Evolutionary conservation across 2,113 vertebrate genomes (phyloP).

Genomic region (Chamaetylas fuelleborni): DNA sequence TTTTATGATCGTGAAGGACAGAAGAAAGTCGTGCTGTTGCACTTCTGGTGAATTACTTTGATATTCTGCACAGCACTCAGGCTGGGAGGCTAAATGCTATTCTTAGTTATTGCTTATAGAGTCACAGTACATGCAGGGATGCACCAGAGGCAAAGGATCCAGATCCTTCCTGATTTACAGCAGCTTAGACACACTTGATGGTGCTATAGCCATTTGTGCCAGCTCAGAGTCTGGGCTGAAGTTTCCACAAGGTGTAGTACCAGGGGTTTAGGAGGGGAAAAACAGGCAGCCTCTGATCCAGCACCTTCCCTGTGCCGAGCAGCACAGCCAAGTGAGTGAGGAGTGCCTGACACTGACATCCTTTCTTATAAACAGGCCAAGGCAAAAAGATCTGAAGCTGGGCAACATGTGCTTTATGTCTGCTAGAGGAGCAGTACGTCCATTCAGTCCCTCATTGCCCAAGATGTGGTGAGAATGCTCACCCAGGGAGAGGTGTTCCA

Average conservation of each 20-base stretch:
- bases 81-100: not conserved
- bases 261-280: not conserved
- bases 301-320: not conserved
- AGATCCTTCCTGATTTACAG: not conserved
- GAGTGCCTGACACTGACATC: not conserved
- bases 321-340: not conserved
- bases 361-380: not conserved
- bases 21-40: not conserved
- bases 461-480: not conserved
- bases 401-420: not conserved
- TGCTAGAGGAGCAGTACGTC: not conserved
- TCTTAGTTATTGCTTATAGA: slow-evolving; percentile 6
- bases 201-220: not conserved
- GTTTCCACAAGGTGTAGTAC: not conserved
- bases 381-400: not conserved
- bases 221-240: not conserved
- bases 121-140: not conserved
- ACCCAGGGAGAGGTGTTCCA: not conserved
- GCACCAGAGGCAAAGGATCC: not conserved
- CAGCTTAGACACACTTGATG: not conserved
- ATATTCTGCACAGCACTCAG: not conserved
- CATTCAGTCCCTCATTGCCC: no score
- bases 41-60: not conserved
- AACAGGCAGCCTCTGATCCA: not conserved
- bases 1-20: not conserved